Evolutionary conservation across 1,140 invertebrate species (phyloP).

Genomic region (Hestina assimilis): DNA sequence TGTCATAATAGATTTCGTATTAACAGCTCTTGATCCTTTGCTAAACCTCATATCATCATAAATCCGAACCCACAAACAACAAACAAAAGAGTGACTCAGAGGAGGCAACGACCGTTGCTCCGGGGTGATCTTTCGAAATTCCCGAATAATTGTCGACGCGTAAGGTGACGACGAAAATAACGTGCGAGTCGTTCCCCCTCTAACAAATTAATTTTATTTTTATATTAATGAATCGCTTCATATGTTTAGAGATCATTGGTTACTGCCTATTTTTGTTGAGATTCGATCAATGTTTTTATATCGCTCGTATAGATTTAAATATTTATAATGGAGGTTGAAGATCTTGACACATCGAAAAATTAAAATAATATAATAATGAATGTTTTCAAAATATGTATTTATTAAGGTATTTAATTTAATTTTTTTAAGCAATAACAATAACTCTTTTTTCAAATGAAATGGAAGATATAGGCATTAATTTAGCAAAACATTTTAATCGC

Average conservation of each 20-base stretch:
- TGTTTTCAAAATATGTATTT: too few relatives aligned
- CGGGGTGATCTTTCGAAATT: constrained; percentile 74
- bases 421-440: too few relatives aligned
- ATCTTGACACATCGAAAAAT: too few relatives aligned
- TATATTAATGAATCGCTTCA: constrained; percentile 51
- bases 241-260: constrained; percentile 16
- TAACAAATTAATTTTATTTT: constrained; percentile 72
- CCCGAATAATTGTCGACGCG: constrained; percentile 73
- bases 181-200: constrained; percentile 56
- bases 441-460: too few relatives aligned
- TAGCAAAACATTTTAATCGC: background rate
- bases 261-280: background rate
- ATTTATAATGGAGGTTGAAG: too few relatives aligned
- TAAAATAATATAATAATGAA: too few relatives aligned
- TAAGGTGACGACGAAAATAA: constrained; percentile 71
- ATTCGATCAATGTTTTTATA: background rate
- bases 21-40: background rate
- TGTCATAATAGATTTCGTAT: too few relatives aligned
- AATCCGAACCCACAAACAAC: constrained; percentile 18
- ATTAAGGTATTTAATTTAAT: too few relatives aligned
- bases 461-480: background rate
- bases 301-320: too few relatives aligned
- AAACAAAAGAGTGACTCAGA: constrained; percentile 73
- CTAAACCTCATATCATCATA: constrained; percentile 21
- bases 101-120: constrained; percentile 64